Evolutionary conservation across 1,140 invertebrate genomes (phyloP).

Genomic region (Sweltsa coloradensis): DNA sequence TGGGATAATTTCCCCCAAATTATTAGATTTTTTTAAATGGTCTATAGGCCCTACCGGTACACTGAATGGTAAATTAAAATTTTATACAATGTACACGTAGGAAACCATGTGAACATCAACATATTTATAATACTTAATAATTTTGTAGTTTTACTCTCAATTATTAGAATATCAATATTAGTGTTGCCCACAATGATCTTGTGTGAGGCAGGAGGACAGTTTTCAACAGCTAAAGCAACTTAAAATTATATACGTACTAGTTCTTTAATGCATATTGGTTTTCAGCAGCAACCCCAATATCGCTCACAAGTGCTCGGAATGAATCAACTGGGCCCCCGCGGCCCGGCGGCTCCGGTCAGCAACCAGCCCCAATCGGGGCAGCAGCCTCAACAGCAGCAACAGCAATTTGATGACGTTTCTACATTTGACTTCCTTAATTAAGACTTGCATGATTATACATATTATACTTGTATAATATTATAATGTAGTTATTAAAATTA

Average conservation of each 20-base stretch:
- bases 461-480: too few species aligned
- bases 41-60: too few species aligned
- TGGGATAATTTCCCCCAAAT: too few species aligned
- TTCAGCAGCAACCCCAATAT: constrained; percentile 33
- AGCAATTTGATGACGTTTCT: constrained; percentile 36
- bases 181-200: constrained; percentile 1
- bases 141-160: constrained; percentile 11
- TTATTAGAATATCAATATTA: constrained; percentile 4
- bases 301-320: constrained; percentile 32
- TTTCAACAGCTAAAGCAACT: constrained; percentile 1
- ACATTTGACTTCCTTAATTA: constrained; percentile 33
- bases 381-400: constrained; percentile 34
- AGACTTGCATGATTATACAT: too few species aligned
- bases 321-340: constrained; percentile 30
- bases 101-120: constrained; percentile 24
- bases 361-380: constrained; percentile 28
- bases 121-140: constrained; percentile 11
- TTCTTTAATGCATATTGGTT: constrained; percentile 14
- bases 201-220: too few species aligned
- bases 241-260: constrained; percentile 7
- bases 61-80: too few species aligned
- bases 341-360: too few species aligned
- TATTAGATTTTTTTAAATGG: too few species aligned
- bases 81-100: too few species aligned
- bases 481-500: too few species aligned